These are phyloP conservation scores for Halcyon smyrnensis DNA, from an alignment of 2,797 vertebrate genomes.

Conservation along the genomic window DNA sequence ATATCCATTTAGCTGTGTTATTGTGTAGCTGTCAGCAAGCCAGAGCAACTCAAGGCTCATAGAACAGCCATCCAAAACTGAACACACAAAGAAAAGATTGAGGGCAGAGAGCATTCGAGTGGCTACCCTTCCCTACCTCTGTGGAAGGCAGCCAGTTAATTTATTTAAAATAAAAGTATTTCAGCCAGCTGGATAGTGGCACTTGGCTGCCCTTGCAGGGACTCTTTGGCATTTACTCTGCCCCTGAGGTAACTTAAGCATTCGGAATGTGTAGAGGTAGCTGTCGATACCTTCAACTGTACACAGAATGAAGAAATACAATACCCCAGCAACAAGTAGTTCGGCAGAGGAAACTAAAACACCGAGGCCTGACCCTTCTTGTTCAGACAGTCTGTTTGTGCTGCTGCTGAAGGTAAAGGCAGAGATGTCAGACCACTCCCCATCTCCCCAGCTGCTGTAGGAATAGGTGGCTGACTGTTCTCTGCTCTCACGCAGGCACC, in stretches of 20 bases:
- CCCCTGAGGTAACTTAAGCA: background rate
- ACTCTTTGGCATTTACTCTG: background rate
- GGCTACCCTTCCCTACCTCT: background rate
- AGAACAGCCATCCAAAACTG: background rate
- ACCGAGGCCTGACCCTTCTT: background rate
- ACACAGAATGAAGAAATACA: background rate
- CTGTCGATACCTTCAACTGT: background rate
- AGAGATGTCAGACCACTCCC: background rate
- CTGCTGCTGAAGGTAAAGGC: background rate
- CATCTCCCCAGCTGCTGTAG: background rate
- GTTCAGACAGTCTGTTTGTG: background rate
- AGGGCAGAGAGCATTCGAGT: background rate
- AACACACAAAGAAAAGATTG: background rate
- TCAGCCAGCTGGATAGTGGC: conserved; percentile 5
- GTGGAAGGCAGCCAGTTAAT: conserved; percentile 33
- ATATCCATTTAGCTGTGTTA: background rate
- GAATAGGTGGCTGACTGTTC: background rate
- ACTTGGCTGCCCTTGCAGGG: conserved; percentile 42
- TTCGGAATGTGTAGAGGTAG: background rate
- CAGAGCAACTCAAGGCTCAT: background rate
- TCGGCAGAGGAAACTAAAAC: background rate
- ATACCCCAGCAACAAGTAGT: background rate
- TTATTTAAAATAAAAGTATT: background rate
- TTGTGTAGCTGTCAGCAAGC: conserved; percentile 35
- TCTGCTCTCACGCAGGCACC: background rate